phyloP scores from a whole-genome alignment of 2,113 vertebrate genomes.

The Scolopax mira region DNA sequence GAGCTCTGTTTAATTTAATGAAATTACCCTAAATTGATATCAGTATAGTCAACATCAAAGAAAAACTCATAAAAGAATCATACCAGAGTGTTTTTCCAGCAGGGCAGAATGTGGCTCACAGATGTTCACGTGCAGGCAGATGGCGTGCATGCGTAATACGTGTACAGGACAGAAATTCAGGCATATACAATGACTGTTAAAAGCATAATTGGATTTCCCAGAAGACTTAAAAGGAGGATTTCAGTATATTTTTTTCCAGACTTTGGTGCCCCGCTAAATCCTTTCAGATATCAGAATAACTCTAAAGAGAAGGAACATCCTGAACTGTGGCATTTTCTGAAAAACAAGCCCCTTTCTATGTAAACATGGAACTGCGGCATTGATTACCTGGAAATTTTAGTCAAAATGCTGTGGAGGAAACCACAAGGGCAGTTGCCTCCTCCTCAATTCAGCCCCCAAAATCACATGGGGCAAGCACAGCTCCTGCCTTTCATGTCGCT shows the following conservation, averaged over 20 bases:
- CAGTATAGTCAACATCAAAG: neutral
- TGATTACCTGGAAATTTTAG: neutral
- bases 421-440: too few species aligned
- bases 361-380: neutral
- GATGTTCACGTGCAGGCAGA: conserved; percentile 5
- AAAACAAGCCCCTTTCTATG: neutral
- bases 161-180: neutral
- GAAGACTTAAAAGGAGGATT: neutral
- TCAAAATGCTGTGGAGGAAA: neutral
- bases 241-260: neutral
- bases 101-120: neutral
- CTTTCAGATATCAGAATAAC: neutral
- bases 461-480: neutral
- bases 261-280: neutral
- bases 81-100: neutral
- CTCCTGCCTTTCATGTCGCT: neutral
- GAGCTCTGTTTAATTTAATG: neutral
- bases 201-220: neutral
- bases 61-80: neutral
- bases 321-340: neutral
- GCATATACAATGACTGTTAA: neutral
- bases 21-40: neutral
- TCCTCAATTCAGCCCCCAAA: neutral
- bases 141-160: neutral
- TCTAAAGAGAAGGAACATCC: neutral